Evolutionary conservation across 2,797 vertebrate genomes (phyloP).

Genomic region (Scolopax rusticola): DNA sequence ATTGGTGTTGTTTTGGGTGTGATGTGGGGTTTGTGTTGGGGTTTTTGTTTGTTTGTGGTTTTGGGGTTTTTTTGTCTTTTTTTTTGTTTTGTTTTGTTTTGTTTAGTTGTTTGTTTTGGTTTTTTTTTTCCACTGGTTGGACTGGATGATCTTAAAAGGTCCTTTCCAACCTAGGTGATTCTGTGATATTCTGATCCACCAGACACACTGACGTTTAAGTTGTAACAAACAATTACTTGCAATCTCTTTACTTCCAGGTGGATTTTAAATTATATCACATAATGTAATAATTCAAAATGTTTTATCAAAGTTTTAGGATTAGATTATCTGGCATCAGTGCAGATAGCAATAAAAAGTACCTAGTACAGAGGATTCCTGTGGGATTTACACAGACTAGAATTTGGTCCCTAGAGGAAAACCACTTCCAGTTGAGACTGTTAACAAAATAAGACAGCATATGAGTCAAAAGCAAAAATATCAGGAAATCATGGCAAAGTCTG

Average conservation of each 20-base stretch:
- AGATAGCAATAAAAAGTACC: not conserved
- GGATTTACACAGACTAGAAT: not conserved
- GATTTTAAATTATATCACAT: not conserved
- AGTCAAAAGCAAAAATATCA: not conserved
- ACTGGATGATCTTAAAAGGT: too few relatives aligned
- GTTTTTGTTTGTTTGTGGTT: too few relatives aligned
- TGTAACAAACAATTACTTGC: not conserved
- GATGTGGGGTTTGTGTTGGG: too few relatives aligned
- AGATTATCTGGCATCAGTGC: not conserved
- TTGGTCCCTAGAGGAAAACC: not conserved
- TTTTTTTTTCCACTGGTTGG: too few relatives aligned
- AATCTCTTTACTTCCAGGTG: not conserved
- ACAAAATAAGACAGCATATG: not conserved
- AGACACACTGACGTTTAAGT: fast-evolving
- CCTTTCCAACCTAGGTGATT: too few relatives aligned
- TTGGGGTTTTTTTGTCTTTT: too few relatives aligned
- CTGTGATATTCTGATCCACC: not conserved
- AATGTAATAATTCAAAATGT: not conserved
- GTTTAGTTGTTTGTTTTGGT: too few relatives aligned
- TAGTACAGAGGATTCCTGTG: not conserved
- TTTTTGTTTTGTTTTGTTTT: too few relatives aligned
- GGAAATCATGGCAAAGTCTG: not conserved
- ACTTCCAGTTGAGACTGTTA: not conserved
- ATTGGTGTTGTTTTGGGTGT: too few relatives aligned
- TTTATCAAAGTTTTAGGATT: not conserved